phyloP scores from a whole-genome alignment of 2,797 vertebrate genomes.

The Coregonus ussuriensis region DNA sequence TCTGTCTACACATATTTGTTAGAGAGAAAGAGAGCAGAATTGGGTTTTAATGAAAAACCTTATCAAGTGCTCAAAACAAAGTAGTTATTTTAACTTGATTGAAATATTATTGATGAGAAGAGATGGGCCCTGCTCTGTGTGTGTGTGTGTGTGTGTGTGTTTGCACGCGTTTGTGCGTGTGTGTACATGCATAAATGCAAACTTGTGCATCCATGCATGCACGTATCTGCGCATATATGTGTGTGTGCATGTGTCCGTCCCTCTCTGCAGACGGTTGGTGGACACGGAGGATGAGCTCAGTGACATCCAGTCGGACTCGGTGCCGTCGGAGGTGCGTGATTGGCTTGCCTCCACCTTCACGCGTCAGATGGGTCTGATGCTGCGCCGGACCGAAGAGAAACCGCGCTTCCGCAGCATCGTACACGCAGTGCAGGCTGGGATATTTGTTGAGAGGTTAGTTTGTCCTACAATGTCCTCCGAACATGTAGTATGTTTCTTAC shows the following conservation, averaged over 20 bases:
- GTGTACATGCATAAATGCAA: not conserved
- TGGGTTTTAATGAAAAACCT: slow-evolving; percentile 4
- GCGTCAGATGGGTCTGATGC: slow-evolving; percentile 86
- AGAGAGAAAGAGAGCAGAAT: slow-evolving; percentile 3
- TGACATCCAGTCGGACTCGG: slow-evolving; percentile 88
- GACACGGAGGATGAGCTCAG: slow-evolving; percentile 92
- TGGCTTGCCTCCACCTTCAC: slow-evolving; percentile 97
- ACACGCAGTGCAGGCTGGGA: slow-evolving; percentile 93
- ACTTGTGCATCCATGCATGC: not conserved
- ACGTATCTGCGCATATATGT: not conserved
- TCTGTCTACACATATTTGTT: not conserved
- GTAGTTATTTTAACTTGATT: not conserved
- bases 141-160: too few species aligned
- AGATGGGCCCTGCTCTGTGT: not conserved
- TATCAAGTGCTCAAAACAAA: not conserved
- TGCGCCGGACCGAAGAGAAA: slow-evolving; percentile 87
- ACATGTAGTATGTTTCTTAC: not conserved
- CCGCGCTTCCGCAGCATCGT: slow-evolving; percentile 92
- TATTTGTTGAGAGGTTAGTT: slow-evolving; percentile 92
- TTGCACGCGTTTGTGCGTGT: not conserved
- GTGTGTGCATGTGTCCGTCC: not conserved
- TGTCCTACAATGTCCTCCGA: not conserved
- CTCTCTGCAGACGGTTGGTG: slow-evolving; percentile 76
- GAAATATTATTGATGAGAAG: not conserved
- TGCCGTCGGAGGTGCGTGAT: slow-evolving; percentile 93